A percentile compares a stretch with the other conserved stretches of the same genome.
Conservation (phyloP, 2,888 invertebrate genomes). For the Hirtodrosophila duncani region DNA sequence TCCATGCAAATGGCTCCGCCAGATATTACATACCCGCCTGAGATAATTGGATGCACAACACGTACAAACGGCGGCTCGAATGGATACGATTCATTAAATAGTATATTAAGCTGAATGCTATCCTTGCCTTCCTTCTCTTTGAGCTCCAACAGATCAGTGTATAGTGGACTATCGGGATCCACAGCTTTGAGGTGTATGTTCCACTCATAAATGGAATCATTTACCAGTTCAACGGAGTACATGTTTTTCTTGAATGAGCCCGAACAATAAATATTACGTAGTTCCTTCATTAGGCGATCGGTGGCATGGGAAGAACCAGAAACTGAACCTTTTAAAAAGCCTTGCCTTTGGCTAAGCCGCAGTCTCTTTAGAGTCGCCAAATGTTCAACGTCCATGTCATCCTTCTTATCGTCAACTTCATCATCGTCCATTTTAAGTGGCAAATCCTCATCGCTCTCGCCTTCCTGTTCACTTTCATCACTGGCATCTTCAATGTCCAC, state of each 20-base stretch:
- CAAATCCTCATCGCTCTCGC: slow-evolving; percentile 87
- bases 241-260: slow-evolving; percentile 96
- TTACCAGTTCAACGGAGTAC: slow-evolving; percentile 94
- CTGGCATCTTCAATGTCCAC: slow-evolving; percentile 78
- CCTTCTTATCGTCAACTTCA: slow-evolving; percentile 80
- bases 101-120: slow-evolving; percentile 96
- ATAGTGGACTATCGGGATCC: slow-evolving; percentile 97
- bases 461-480: slow-evolving; percentile 83
- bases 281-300: slow-evolving; percentile 99
- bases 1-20: slow-evolving; percentile 99
- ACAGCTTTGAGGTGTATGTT: slow-evolving; percentile 97
- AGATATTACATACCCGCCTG: slow-evolving; percentile 96
- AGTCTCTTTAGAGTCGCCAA: slow-evolving; percentile 94
- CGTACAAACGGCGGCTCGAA: slow-evolving; percentile 99
- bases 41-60: slow-evolving; percentile 97
- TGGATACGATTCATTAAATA: slow-evolving; percentile 98
- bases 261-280: slow-evolving; percentile 97
- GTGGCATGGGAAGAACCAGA: slow-evolving; percentile 99
- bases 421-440: slow-evolving; percentile 92
- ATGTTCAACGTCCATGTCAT: slow-evolving; percentile 94
- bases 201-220: slow-evolving; percentile 99
- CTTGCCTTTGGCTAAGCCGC: slow-evolving; percentile 96
- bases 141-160: slow-evolving; percentile 93
- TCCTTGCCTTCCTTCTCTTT: slow-evolving; percentile 98
- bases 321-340: slow-evolving; percentile 95